Percentiles rank a stretch among this genome's conserved stretches.
phyloP scores from a whole-genome alignment of 2,797 vertebrate genomes.

The Eutrigla gurnardus region DNA sequence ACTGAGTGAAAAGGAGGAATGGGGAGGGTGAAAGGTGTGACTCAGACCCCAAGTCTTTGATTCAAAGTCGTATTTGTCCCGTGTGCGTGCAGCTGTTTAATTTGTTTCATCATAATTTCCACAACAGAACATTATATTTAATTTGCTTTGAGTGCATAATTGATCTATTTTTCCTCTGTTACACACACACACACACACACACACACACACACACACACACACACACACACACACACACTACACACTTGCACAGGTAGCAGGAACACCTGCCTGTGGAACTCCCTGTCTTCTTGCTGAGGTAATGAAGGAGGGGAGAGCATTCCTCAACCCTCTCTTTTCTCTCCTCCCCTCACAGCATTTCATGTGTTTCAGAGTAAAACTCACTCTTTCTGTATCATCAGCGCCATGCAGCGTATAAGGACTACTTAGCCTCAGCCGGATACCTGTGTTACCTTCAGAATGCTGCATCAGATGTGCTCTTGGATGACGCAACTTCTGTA shows the following conservation, averaged over 20 bases:
- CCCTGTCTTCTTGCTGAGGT: conserved; percentile 65
- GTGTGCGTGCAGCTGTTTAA: conserved; percentile 4
- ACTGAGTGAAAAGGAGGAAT: conserved; percentile 33
- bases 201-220: conserved; percentile 9
- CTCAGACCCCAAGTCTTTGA: conserved; percentile 11
- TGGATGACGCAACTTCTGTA: conserved; percentile 27
- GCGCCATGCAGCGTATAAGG: neutral
- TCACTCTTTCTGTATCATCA: conserved; percentile 22
- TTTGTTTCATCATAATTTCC: conserved; percentile 6
- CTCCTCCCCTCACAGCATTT: conserved; percentile 66
- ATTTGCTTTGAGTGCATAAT: neutral
- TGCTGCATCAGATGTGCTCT: conserved; percentile 15
- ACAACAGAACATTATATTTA: neutral
- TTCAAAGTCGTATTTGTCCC: conserved; percentile 10
- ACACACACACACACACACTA: conserved; percentile 27
- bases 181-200: conserved; percentile 2
- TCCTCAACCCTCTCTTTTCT: conserved; percentile 54
- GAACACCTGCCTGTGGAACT: conserved; percentile 72
- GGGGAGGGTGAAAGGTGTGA: neutral
- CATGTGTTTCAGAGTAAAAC: conserved; percentile 43
- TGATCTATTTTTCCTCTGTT: neutral
- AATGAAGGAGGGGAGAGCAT: conserved; percentile 76
- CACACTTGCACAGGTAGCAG: conserved; percentile 66
- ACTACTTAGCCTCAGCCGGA: conserved; percentile 15
- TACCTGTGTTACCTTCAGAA: conserved; percentile 4